Conservation (phyloP, 2,797 vertebrate species). For the Pseudochromis fuscus region DNA sequence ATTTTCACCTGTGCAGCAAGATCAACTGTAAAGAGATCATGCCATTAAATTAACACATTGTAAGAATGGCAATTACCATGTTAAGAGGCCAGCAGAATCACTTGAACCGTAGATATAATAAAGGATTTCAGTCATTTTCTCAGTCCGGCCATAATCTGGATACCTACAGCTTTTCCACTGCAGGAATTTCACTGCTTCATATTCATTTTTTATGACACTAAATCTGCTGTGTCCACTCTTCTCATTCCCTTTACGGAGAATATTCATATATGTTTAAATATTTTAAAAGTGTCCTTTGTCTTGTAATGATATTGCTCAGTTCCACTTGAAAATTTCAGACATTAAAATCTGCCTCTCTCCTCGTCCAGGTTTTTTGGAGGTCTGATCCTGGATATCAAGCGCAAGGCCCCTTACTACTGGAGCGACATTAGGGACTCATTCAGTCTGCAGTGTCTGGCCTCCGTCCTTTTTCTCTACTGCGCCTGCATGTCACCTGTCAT, state of each 20-base stretch:
- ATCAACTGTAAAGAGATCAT: not conserved
- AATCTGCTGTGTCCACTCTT: not conserved
- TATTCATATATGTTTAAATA: not conserved
- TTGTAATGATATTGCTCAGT: not conserved
- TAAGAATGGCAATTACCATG: not conserved
- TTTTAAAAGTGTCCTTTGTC: not conserved
- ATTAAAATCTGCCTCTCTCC: not conserved
- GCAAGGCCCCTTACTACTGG: constrained; percentile 97
- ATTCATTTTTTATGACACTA: not conserved
- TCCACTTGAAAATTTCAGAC: not conserved
- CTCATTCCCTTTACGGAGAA: not conserved
- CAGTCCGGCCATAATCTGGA: not conserved
- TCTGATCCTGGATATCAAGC: constrained; percentile 93
- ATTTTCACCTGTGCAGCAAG: not conserved
- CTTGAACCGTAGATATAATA: not conserved
- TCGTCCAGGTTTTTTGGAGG: constrained; percentile 93
- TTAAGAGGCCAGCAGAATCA: not conserved
- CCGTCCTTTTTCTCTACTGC: constrained; percentile 98
- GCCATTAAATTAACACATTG: not conserved
- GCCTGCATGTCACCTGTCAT: constrained; percentile 99
- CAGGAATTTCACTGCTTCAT: not conserved
- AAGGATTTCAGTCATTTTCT: not conserved
- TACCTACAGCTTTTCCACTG: not conserved
- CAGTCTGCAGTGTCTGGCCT: constrained; percentile 97
- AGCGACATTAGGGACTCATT: constrained; percentile 96